A percentile compares a stretch with the other conserved stretches of the same genome.
Conservation (phyloP, 2,113 vertebrate species). For the Lophius piscatorius region DNA sequence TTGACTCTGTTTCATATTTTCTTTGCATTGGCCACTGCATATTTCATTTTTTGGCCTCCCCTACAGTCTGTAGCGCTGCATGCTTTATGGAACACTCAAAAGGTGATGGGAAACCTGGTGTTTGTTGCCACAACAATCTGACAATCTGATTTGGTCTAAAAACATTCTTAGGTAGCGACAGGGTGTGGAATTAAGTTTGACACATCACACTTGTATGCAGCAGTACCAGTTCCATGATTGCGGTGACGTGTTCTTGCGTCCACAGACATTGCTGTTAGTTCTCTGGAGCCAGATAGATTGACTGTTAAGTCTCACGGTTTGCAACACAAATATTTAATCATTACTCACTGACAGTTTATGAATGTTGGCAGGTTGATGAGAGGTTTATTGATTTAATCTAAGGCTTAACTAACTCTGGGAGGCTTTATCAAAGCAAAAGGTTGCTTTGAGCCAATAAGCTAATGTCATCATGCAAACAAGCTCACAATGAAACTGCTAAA, state of each 20-base stretch:
- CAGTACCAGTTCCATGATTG: constrained; percentile 39
- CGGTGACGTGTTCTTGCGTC: constrained; percentile 60
- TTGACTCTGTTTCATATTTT: no score
- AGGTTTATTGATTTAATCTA: not conserved
- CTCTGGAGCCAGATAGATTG: not conserved
- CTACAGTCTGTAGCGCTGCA: no score
- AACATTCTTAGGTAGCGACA: not conserved
- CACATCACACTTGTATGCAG: constrained; percentile 10
- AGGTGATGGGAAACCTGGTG: no score
- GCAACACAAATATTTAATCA: not conserved
- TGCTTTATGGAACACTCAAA: no score
- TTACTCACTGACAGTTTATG: not conserved
- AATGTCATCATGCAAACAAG: not conserved
- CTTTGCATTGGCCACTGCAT: no score
- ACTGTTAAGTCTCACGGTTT: not conserved
- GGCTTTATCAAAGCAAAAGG: no score
- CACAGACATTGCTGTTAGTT: constrained; percentile 38
- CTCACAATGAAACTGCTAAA: no score
- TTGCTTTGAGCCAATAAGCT: no score
- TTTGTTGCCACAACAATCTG: no score
- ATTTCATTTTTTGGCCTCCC: no score
- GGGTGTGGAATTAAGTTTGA: not conserved
- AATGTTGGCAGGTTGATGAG: not conserved
- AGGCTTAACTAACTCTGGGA: not conserved
- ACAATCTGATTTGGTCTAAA: no score